Percentiles rank a stretch among this genome's conserved stretches.
These are phyloP conservation scores for Oppia nitens DNA, from an alignment of 1,140 invertebrate species.

Conservation along the genomic window DNA sequence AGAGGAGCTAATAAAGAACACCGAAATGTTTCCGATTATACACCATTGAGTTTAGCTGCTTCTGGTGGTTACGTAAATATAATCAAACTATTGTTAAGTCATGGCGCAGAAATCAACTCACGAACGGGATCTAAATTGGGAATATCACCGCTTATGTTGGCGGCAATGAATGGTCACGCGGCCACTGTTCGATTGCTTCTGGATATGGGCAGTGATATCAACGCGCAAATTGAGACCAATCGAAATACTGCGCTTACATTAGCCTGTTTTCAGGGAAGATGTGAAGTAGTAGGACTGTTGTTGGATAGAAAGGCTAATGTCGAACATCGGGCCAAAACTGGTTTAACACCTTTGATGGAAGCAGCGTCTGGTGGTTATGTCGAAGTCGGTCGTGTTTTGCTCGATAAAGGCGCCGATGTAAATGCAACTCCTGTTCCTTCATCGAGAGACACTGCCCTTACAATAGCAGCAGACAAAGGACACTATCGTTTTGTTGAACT, in stretches of 20 bases:
- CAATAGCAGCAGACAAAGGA: constrained; percentile 97
- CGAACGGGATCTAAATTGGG: constrained; percentile 88
- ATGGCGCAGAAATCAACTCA: constrained; percentile 95
- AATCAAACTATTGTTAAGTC: constrained; percentile 69
- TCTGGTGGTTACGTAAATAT: constrained; percentile 98
- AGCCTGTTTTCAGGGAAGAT: constrained; percentile 96
- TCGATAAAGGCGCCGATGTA: constrained; percentile 94
- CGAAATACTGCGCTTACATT: constrained; percentile 94
- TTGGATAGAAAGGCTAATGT: constrained; percentile 95
- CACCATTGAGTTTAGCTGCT: constrained; percentile 88
- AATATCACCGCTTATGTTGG: constrained; percentile 96
- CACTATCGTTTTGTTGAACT: constrained; percentile 88
- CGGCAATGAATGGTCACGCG: constrained; percentile 98
- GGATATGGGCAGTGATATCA: constrained; percentile 97
- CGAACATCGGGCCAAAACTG: constrained; percentile 96
- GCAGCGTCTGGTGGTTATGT: constrained; percentile 97
- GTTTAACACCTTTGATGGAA: constrained; percentile 96
- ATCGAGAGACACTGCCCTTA: constrained; percentile 90
- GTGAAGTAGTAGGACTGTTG: constrained; percentile 89
- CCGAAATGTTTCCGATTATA: constrained; percentile 97
- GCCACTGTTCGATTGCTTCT: constrained; percentile 57
- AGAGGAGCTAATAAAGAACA: constrained; percentile 92
- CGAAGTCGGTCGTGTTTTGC: constrained; percentile 83
- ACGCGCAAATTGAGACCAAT: constrained; percentile 99
- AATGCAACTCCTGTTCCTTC: constrained; percentile 96